Evolutionary conservation across 2,888 invertebrate species (phyloP), one percentile per base, ranked within the genome.

Genomic region (Tortrix viridana): DNA sequence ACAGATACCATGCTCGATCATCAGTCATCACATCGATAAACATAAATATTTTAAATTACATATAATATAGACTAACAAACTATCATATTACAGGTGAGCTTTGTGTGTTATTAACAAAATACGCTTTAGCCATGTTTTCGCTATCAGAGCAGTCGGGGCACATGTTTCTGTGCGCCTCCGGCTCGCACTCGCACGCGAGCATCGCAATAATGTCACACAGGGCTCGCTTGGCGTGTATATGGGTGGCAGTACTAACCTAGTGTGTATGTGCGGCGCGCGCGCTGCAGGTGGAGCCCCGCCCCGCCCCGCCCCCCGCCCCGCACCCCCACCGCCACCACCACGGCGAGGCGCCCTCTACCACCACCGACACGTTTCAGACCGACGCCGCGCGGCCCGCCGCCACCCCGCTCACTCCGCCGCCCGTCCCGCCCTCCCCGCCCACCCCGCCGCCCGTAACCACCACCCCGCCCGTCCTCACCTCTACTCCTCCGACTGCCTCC

Each of bases 291-390:
- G 79, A 74, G 65, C 73, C 75, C 68, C 73, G n/a, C n/a, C n/a
- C 77, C 70, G 73, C 75, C 67, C 67, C 69, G 66, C 65, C 71
- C 67, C 62, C 69, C 44, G 64, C 79, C 76, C 79, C 84, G 72
- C 90, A 86, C 77, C 88, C 84, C 68, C 89, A 87, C 83, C 89
- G 89, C 79, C 89, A 89, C 82, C 89, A 88, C 81, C 88, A 88
- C 87, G 87, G 89, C 80, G 87, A 86, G 77, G 71, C 75, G 55
- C 65, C 71, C 69, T 65, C 67, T 84, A 85, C 85, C 81, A 82
- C 85, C 82, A 81, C 84, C 84, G 84, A 88, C 86, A 86, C 86
- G 83, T 89, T 89, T 89, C 88, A 88, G 88, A 85, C 86, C 86
- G 75, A 71, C 74, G 74, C 72, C 71, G 67, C 62, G 74, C 59